phyloP scores from a whole-genome alignment of 2,113 vertebrate genomes.

The Scolopax mira region DNA sequence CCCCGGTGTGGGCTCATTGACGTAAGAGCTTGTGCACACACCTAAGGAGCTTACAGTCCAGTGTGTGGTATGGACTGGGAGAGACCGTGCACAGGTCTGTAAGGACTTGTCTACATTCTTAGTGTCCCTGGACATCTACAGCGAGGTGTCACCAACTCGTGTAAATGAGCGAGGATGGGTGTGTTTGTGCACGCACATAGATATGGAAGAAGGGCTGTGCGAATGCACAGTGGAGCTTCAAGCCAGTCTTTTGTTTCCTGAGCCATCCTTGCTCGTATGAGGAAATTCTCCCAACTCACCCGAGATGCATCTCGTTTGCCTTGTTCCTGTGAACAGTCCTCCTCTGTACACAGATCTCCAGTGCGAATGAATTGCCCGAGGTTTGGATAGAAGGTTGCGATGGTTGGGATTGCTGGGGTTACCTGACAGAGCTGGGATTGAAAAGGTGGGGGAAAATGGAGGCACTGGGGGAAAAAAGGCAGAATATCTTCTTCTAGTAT shows the following conservation, averaged over 20 bases:
- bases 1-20: not conserved
- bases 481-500: not conserved
- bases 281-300: not conserved
- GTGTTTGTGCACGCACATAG: accelerated
- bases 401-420: not conserved
- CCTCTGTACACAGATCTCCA: not conserved
- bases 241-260: not conserved
- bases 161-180: not conserved
- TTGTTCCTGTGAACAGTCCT: not conserved
- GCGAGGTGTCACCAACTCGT: not conserved
- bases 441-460: not conserved
- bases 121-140: not conserved
- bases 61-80: not conserved
- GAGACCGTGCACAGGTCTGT: not conserved
- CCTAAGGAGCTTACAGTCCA: not conserved
- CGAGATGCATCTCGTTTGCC: not conserved
- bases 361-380: too few species aligned
- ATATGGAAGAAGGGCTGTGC: not conserved
- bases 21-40: not conserved
- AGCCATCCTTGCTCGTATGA: not conserved
- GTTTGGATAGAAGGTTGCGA: not conserved
- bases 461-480: not conserved
- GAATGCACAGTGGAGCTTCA: not conserved
- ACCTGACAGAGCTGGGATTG: not conserved
- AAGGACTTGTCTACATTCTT: not conserved